These are phyloP conservation scores for Odontomachus brunneus DNA, from an alignment of 1,140 invertebrate species.

Conservation along the genomic window DNA sequence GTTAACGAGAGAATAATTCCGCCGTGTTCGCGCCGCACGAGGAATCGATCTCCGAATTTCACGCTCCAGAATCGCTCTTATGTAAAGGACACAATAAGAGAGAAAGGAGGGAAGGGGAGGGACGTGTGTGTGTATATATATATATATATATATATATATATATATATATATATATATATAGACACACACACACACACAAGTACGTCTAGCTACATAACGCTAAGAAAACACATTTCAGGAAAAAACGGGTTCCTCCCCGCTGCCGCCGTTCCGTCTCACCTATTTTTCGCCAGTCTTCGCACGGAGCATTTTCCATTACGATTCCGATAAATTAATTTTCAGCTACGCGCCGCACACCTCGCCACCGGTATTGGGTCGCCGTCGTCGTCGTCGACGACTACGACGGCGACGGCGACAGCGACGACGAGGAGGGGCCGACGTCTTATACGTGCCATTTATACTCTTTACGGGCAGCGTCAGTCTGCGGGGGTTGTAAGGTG, in stretches of 20 bases:
- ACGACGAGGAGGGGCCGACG: constrained; percentile 55
- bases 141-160: no score
- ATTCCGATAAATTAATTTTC: constrained; percentile 80
- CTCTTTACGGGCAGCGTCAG: constrained; percentile 75
- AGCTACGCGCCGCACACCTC: constrained; percentile 61
- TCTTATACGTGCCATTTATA: constrained; percentile 78
- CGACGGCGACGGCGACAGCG: constrained; percentile 45
- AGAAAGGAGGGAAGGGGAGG: no score
- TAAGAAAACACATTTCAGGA: constrained; percentile 61
- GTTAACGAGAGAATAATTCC: constrained; percentile 1
- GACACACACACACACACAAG: no score
- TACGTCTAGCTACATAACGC: neutral
- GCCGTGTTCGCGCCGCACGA: neutral
- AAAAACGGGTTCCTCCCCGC: constrained; percentile 36
- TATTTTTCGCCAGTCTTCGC: constrained; percentile 69
- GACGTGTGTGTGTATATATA: no score
- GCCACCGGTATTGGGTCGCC: constrained; percentile 58
- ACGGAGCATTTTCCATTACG: constrained; percentile 77
- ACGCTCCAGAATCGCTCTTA: constrained; percentile 15
- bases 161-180: no score
- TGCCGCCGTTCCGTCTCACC: constrained; percentile 39
- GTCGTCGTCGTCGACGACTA: neutral
- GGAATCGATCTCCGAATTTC: constrained; percentile 19
- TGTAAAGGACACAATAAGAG: constrained; percentile 3
- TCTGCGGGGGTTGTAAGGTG: constrained; percentile 71